Percentiles rank a stretch among this genome's conserved stretches.
Evolutionary conservation across 35 echinoderm and acorn worm genomes (phyloP).

Genomic region (Ptychodera flava): DNA sequence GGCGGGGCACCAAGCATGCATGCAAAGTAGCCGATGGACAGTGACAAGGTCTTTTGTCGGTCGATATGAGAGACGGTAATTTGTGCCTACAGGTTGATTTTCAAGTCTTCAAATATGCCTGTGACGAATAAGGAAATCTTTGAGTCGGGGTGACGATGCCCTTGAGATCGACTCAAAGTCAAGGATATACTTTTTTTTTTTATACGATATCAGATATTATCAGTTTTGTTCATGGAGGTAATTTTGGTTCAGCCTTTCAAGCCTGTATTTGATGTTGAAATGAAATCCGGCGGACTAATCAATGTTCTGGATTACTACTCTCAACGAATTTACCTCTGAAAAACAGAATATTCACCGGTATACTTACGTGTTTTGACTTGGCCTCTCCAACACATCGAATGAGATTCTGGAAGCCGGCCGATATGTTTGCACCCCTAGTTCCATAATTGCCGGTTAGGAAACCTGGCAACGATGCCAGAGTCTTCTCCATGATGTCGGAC

Average conservation of each 20-base stretch:
- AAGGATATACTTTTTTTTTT: not conserved
- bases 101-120: no score
- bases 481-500: conserved; percentile 74
- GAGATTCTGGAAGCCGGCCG: conserved; percentile 59
- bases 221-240: not conserved
- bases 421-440: conserved; percentile 63
- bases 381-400: conserved; percentile 44
- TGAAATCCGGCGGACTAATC: not conserved
- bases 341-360: not conserved
- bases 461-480: conserved; percentile 62
- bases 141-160: no score
- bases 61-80: no score
- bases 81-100: no score
- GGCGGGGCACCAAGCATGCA: no score
- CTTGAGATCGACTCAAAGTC: not conserved
- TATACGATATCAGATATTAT: not conserved
- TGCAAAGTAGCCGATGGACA: no score
- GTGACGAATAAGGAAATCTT: no score
- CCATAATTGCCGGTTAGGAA: conserved; percentile 53
- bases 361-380: conserved; percentile 55
- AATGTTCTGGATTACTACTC: not conserved
- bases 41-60: no score
- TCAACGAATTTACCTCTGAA: not conserved
- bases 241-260: not conserved
- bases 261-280: not conserved